These are phyloP conservation scores for Tachypleus tridentatus DNA, from an alignment of 1,140 invertebrate species.

Conservation along the genomic window DNA sequence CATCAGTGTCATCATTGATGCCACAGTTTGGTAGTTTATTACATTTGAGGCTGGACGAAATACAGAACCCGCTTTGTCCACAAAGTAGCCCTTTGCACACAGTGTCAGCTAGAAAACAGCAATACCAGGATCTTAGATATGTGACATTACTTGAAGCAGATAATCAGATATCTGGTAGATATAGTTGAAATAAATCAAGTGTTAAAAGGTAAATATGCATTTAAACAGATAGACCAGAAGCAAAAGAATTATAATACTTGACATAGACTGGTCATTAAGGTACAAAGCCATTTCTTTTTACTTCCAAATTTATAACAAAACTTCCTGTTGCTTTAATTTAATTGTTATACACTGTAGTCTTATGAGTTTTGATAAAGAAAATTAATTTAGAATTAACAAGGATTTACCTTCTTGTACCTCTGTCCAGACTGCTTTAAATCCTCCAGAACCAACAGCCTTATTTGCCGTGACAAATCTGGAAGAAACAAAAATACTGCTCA, in stretches of 20 bases:
- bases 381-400: not conserved
- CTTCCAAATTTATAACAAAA: too few species aligned
- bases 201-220: not conserved
- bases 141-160: too few species aligned
- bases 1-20: constrained; percentile 59
- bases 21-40: constrained; percentile 70
- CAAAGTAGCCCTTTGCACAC: constrained; percentile 51
- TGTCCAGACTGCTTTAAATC: constrained; percentile 80
- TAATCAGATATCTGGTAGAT: not conserved
- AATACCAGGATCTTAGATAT: too few species aligned
- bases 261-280: too few species aligned
- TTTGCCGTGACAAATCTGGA: constrained; percentile 66
- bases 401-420: constrained; percentile 40
- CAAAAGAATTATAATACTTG: too few species aligned
- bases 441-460: constrained; percentile 64
- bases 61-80: constrained; percentile 57
- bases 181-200: constrained; percentile 1
- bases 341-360: too few species aligned
- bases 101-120: too few species aligned
- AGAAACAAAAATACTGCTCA: constrained; percentile 28
- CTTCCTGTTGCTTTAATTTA: too few species aligned
- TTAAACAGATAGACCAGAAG: not conserved
- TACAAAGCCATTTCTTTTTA: too few species aligned
- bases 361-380: not conserved
- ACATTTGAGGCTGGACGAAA: constrained; percentile 59